A percentile compares a stretch with the other conserved stretches of the same genome.
These are phyloP conservation scores for Callithrix jacchus DNA, from an alignment of 2,113 vertebrate genomes.

Conservation along the genomic window DNA sequence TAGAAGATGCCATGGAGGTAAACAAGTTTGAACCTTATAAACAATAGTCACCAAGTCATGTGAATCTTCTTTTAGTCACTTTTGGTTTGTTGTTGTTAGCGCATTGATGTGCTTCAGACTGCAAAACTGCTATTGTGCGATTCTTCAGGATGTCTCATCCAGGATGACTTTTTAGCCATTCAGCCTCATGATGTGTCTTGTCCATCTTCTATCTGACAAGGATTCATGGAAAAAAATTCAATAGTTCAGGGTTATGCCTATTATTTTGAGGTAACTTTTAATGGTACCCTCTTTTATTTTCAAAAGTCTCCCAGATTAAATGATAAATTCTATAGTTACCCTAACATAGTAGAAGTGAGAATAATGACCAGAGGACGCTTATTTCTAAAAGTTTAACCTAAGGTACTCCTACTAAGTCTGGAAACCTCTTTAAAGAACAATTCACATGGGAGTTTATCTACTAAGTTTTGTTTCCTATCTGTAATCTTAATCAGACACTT, in stretches of 20 bases:
- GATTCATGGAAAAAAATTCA: neutral
- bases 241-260: neutral
- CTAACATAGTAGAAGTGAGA: neutral
- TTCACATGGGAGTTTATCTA: neutral
- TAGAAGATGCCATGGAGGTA: slow-evolving; percentile 95
- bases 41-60: neutral
- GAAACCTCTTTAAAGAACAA: slow-evolving; percentile 32
- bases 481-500: neutral
- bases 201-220: neutral
- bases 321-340: neutral
- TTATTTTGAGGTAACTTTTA: neutral
- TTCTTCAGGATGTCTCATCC: neutral
- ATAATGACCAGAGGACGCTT: neutral
- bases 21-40: slow-evolving; percentile 17
- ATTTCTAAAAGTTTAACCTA: neutral
- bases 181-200: neutral
- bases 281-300: neutral
- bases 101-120: neutral
- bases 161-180: neutral
- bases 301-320: neutral
- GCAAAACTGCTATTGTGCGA: neutral
- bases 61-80: neutral
- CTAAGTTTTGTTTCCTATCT: neutral
- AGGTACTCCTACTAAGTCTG: neutral
- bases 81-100: neutral